Evolutionary conservation across 2,888 invertebrate genomes (phyloP), one percentile per base, ranked within the genome.

Genomic region (Smittia sp.): DNA sequence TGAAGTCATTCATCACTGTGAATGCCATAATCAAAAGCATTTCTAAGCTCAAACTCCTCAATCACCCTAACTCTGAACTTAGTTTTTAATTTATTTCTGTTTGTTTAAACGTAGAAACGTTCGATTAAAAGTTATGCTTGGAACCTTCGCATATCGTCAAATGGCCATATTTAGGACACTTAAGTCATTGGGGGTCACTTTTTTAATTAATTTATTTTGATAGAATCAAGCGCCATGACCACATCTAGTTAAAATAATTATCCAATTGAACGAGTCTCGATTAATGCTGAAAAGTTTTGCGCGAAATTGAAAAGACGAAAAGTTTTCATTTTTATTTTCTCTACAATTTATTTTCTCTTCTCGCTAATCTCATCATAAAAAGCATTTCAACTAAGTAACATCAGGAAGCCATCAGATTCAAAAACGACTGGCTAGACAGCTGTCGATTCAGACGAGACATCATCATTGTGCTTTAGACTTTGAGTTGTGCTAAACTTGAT

Each of bases 81-180:
- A 32, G 32, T 32, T 32, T n/a, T n/a, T 38, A 66, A 66, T 66
- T 27, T 38, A 66, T 38, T 38, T 58, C 22, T 22, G 9, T 58
- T 58, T 58, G 13, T 58, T 58, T 58, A 22, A 58, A 22, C 1
- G 18, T 3, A 13, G 22, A 18, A 9, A 32, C 32, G 9, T 32
- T 32, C 32, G 32, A 32, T 32, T 32, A 6, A 32, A 32, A 32
- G 3, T 32, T 32, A 32, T 32, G 18, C 58, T 58, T 58, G 20
- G 54, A 54, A 52, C 27, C 54, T 54, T 70, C 54, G 69, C 69
- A 70, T 70, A 70, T 70, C 69, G 54, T 54, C 52, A 70, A 39
- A 54, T 52, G 54, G 69, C 69, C 69, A 70, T 70, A 70, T 25
- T 54, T 70, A 68, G 68, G n/a, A 46, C n/a, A 38, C 46, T n/a